Evolutionary conservation across 2,113 vertebrate genomes (phyloP), one percentile per base, ranked within the genome.

Genomic region (Puffinus mauretanicus): DNA sequence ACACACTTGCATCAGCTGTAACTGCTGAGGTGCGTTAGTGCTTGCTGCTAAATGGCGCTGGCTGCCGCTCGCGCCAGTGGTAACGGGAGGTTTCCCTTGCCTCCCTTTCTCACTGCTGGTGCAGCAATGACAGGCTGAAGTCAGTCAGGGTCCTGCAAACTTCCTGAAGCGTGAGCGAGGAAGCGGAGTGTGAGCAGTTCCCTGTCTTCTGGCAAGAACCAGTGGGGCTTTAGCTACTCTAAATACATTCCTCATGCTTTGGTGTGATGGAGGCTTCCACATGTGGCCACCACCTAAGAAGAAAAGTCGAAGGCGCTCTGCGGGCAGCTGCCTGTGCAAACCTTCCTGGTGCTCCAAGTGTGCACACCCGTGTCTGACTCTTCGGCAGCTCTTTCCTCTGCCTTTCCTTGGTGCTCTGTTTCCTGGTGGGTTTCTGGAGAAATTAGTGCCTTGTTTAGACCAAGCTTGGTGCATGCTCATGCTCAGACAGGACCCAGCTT

Each of bases 181-280:
- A 86, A 88, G 77, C 44, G 0, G 61, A 62, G 65, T 44, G 52
- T 60, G 85, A 91, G 81, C 90, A 90, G 81, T 60, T 64, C 44
- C 14, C 67, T 91, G 55, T 85, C 82, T 88, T 82, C 88, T 94
- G 95, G 85, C n/a, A 38, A 76, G 67, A 30, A 86, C 70, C 75
- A 0, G 6, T 22, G 24, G 61, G 82, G 61, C 58, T 87, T 87
- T 36, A 67, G 57, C 85, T 76, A 0, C 36, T 90, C 36, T 54
- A 46, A 79, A 85, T 60, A 17, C 2, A 1, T 75, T 70, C 55
- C 65, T 71, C 40, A 0, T 62, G 69, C 27, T 84, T 49, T 66
- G 64, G 65, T 87, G 73, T 26, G 93, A 64, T 40, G 71, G 46
- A 89, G 60, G 58, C 80, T 96, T 79, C 80, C 36, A 64, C 40